These are phyloP conservation scores for Diplolepis rosae DNA, from an alignment of 2,888 invertebrate genomes.

Conservation along the genomic window DNA sequence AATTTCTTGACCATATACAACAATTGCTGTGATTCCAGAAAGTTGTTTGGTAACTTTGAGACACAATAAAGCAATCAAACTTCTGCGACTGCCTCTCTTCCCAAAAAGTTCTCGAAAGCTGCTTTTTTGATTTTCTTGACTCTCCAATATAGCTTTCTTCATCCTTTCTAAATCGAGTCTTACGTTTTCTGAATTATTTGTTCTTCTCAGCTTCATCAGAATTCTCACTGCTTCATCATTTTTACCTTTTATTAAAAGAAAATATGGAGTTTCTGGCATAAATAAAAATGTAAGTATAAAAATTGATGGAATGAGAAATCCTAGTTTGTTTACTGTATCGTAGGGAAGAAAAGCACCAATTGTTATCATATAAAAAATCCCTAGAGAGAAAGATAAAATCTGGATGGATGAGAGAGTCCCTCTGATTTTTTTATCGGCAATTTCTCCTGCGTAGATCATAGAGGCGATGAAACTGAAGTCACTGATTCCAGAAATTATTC, in stretches of 20 bases:
- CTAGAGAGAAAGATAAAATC: slow-evolving; percentile 74
- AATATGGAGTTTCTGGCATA: slow-evolving; percentile 82
- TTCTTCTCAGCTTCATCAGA: slow-evolving; percentile 76
- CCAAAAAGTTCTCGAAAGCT: slow-evolving; percentile 70
- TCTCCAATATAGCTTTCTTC: slow-evolving; percentile 75
- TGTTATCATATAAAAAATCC: slow-evolving; percentile 65
- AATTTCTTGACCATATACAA: slow-evolving; percentile 79
- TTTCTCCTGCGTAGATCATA: slow-evolving; percentile 79
- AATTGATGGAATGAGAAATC: slow-evolving; percentile 76
- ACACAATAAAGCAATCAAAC: slow-evolving; percentile 77
- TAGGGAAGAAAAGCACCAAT: slow-evolving; percentile 75
- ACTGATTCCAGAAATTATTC: slow-evolving; percentile 74
- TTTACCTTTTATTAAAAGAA: slow-evolving; percentile 75
- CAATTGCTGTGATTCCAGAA: slow-evolving; percentile 78
- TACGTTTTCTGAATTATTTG: slow-evolving; percentile 74
- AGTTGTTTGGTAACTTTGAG: slow-evolving; percentile 80
- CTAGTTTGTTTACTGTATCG: slow-evolving; percentile 74
- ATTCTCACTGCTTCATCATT: slow-evolving; percentile 77
- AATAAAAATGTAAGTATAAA: slow-evolving; percentile 77
- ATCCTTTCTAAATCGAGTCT: slow-evolving; percentile 77
- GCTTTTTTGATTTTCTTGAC: not conserved
- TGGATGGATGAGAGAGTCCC: slow-evolving; percentile 77
- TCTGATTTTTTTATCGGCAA: slow-evolving; percentile 76
- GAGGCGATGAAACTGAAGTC: slow-evolving; percentile 74
- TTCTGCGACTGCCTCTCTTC: slow-evolving; percentile 76